Percentiles rank a stretch among this genome's conserved stretches.
Conservation (phyloP, 2,797 vertebrate species). For the Columba guinea region DNA sequence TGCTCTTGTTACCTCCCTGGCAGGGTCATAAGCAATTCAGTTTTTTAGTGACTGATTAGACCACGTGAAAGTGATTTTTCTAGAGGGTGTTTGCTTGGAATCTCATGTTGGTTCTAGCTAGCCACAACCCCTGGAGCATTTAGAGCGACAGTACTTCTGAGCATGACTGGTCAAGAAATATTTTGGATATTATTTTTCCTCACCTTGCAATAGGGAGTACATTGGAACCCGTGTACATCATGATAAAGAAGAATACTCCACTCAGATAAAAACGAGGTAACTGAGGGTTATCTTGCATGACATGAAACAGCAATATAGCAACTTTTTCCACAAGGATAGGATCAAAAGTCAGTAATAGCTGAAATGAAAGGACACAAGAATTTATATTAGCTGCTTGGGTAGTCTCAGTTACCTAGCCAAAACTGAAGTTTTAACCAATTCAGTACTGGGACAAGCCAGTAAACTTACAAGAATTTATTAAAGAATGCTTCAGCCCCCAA, state of each 20-base stretch:
- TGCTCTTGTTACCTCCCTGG: not conserved
- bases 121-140: not conserved
- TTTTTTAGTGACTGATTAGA: not conserved
- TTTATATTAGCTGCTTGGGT: not conserved
- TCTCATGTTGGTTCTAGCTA: not conserved
- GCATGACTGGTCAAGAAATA: not conserved
- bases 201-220: slow-evolving; percentile 97
- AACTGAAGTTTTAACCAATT: not conserved
- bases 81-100: not conserved
- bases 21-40: not conserved
- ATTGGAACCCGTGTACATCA: slow-evolving; percentile 99
- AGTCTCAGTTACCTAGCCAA: not conserved
- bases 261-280: slow-evolving; percentile 97
- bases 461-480: not conserved
- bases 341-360: slow-evolving; percentile 98
- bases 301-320: slow-evolving; percentile 88
- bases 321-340: slow-evolving; percentile 99
- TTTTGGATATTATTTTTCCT: slow-evolving; percentile 39
- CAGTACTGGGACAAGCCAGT: not conserved
- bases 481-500: not conserved
- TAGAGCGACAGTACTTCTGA: not conserved
- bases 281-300: slow-evolving; percentile 99
- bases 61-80: rapidly evolving
- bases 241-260: slow-evolving; percentile 98
- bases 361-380: slow-evolving; percentile 46